Evolutionary conservation across 2,113 vertebrate species (phyloP).

Genomic region (Anguilla rostrata): DNA sequence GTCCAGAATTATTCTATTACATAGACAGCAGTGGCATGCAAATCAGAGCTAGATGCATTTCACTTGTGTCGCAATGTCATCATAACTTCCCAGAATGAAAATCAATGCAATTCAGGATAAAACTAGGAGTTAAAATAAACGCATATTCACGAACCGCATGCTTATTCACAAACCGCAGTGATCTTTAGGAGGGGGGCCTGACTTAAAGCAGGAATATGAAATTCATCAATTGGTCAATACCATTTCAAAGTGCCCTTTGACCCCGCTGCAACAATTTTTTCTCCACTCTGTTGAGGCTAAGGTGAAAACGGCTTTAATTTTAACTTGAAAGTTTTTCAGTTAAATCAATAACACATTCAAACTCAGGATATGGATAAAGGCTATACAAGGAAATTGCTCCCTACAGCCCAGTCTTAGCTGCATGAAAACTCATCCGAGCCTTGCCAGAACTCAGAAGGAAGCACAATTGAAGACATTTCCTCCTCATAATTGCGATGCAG

Average conservation of each 20-base stretch:
- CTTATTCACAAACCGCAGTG: not conserved
- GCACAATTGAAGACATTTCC: not conserved
- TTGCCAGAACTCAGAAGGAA: not conserved
- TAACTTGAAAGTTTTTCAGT: not conserved
- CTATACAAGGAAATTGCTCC: not conserved
- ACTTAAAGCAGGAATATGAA: not conserved
- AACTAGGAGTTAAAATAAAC: not conserved
- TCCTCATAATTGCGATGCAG: constrained; percentile 14
- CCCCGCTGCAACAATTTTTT: not conserved
- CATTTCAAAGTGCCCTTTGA: not conserved
- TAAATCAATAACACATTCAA: constrained; percentile 17
- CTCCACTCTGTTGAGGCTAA: constrained; percentile 4
- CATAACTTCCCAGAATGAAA: no score
- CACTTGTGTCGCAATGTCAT: no score
- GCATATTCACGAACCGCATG: not conserved
- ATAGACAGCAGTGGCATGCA: no score
- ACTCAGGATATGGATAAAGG: constrained; percentile 2
- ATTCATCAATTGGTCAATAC: not conserved
- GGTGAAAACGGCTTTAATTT: not conserved
- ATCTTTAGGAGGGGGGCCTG: not conserved
- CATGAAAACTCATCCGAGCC: not conserved
- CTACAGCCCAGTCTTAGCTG: not conserved
- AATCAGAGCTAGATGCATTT: no score
- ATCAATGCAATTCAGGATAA: no score
- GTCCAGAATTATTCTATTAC: no score